Conservation (phyloP, 2,113 vertebrate genomes). For the Tenebrosternarchus preto region DNA sequence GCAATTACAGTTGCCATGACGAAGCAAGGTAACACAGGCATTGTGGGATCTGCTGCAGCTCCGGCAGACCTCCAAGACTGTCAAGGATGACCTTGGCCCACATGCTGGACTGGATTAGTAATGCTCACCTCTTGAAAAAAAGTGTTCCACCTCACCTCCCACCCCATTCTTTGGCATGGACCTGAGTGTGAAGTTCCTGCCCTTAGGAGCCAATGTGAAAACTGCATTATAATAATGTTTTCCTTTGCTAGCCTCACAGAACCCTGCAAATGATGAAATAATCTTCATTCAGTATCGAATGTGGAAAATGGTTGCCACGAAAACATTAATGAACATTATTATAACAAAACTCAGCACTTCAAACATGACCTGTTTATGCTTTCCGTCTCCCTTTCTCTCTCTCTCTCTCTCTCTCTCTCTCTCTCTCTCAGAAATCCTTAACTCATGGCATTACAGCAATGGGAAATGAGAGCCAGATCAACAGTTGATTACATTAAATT, state of each 20-base stretch:
- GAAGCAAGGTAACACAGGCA: conserved; percentile 37
- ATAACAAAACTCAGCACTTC: conserved; percentile 64
- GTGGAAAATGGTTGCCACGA: conserved; percentile 63
- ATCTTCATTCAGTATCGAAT: conserved; percentile 59
- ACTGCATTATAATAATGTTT: conserved; percentile 59
- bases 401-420: conserved; percentile 7
- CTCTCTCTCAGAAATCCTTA: background rate
- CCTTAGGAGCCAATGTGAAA: conserved; percentile 57
- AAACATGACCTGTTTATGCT: conserved; percentile 39
- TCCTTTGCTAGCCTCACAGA: conserved; percentile 49
- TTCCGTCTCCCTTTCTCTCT: conserved; percentile 18
- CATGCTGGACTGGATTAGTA: conserved; percentile 58
- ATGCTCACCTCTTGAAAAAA: conserved; percentile 55
- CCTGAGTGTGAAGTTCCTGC: conserved; percentile 52
- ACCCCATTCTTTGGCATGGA: background rate
- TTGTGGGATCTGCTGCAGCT: conserved; percentile 52
- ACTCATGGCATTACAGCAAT: background rate
- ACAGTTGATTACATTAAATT: background rate
- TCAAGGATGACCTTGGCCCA: conserved; percentile 55
- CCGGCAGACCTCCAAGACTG: conserved; percentile 52
- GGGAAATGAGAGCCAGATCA: conserved; percentile 51
- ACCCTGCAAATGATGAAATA: conserved; percentile 51
- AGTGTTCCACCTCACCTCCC: background rate
- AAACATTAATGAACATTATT: conserved; percentile 69
- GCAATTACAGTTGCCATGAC: conserved; percentile 62